phyloP scores from a whole-genome alignment of 2,888 invertebrate species.

The Lordiphosa fenestrarum region DNA sequence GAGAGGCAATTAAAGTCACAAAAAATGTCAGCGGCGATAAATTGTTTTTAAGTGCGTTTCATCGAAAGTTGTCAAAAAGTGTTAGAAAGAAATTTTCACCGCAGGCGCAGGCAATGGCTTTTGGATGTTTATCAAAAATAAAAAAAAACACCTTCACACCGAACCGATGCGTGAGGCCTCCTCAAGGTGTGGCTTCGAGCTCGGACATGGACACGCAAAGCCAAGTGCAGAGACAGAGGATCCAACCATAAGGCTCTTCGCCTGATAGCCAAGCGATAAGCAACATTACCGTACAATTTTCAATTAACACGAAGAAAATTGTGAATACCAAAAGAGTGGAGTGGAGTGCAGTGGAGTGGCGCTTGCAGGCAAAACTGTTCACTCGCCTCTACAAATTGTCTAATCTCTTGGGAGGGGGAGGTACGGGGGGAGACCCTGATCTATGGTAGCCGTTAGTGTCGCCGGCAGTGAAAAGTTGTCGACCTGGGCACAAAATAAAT shows the following conservation, averaged over 20 bases:
- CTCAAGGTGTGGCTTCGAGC: conserved; percentile 57
- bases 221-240: conserved; percentile 19
- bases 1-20: conserved; percentile 71
- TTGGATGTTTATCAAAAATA: conserved; percentile 57
- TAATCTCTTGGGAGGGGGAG: conserved; percentile 50
- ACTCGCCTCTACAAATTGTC: conserved; percentile 67
- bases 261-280: conserved; percentile 71
- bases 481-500: conserved; percentile 42
- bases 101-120: conserved; percentile 24
- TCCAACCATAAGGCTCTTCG: conserved; percentile 23
- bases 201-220: conserved; percentile 47
- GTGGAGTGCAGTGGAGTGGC: conserved; percentile 41
- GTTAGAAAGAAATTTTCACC: conserved; percentile 70
- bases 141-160: conserved; percentile 35
- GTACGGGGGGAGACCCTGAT: conserved; percentile 37
- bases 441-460: conserved; percentile 56
- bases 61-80: conserved; percentile 75
- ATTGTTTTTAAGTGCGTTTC: conserved; percentile 75
- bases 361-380: conserved; percentile 55
- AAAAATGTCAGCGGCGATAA: conserved; percentile 72
- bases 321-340: conserved; percentile 44
- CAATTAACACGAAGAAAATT: conserved; percentile 78
- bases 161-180: conserved; percentile 66
- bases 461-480: conserved; percentile 51
- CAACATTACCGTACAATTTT: conserved; percentile 79